phyloP scores from a whole-genome alignment of 2,113 vertebrate genomes.

The Ictalurus punctatus region DNA sequence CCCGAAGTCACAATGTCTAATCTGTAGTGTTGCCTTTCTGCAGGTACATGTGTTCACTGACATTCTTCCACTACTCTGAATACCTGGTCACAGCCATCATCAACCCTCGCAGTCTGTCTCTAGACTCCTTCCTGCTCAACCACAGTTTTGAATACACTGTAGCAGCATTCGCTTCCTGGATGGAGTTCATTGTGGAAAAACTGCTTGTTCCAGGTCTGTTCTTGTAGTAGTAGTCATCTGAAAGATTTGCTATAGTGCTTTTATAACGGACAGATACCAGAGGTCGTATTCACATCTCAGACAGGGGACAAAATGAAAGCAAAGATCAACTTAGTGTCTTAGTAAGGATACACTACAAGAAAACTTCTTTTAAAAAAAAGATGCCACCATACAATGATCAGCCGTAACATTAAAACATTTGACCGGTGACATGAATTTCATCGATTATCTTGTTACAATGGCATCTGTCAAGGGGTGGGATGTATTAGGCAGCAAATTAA shows the following conservation, averaged over 20 bases:
- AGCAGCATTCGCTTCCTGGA: conserved; percentile 91
- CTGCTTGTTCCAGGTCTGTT: conserved; percentile 85
- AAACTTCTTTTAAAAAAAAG: background rate
- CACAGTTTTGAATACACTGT: conserved; percentile 94
- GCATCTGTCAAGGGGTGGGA: too few species aligned
- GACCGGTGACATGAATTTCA: too few species aligned
- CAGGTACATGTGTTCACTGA: conserved; percentile 96
- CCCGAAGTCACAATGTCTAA: background rate
- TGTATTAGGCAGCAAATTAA: too few species aligned
- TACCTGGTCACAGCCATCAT: conserved; percentile 95
- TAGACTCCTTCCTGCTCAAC: conserved; percentile 97
- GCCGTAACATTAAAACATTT: too few species aligned
- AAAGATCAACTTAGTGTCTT: background rate
- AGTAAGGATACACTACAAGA: background rate
- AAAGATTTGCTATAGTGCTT: too few species aligned
- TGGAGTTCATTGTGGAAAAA: conserved; percentile 93
- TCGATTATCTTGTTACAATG: too few species aligned
- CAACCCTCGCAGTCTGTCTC: conserved; percentile 90
- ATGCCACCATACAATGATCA: background rate
- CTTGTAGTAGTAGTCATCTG: background rate
- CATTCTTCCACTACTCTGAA: conserved; percentile 95
- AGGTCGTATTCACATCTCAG: background rate
- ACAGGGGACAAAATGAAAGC: background rate
- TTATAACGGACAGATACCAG: background rate
- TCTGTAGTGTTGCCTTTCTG: background rate